Evolutionary conservation across 2,888 invertebrate genomes (phyloP).

Genomic region (Pollenia griseotomentosa): DNA sequence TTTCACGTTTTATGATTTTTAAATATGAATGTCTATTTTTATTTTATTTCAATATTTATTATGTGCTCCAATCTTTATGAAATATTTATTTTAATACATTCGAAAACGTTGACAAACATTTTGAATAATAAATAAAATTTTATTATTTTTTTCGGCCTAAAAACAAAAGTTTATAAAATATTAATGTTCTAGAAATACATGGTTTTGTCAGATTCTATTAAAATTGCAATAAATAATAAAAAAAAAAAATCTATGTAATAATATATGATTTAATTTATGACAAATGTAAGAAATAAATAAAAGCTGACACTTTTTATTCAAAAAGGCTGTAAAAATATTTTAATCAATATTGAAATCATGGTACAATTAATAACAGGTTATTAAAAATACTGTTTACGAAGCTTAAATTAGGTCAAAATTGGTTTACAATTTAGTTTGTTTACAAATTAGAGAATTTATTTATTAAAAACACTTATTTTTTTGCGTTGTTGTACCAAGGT

Average conservation of each 20-base stretch:
- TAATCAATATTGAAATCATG: too few relatives aligned
- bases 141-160: neutral
- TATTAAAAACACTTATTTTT: too few relatives aligned
- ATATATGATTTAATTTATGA: constrained; percentile 36
- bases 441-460: too few relatives aligned
- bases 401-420: too few relatives aligned
- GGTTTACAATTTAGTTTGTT: too few relatives aligned
- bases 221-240: constrained; percentile 43
- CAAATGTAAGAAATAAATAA: constrained; percentile 50
- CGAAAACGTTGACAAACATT: constrained; percentile 34
- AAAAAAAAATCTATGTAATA: neutral
- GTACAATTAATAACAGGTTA: too few relatives aligned
- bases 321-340: neutral
- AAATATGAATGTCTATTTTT: neutral
- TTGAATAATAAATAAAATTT: constrained; percentile 30
- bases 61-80: neutral
- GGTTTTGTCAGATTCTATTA: constrained; percentile 57
- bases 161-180: constrained; percentile 24
- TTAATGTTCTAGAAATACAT: constrained; percentile 31
- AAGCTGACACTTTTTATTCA: neutral
- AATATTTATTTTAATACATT: constrained; percentile 49
- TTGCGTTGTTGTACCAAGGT: too few relatives aligned
- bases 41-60: neutral
- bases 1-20: neutral
- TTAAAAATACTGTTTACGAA: too few relatives aligned